Evolutionary conservation across 2,888 invertebrate species (phyloP), one percentile per base, ranked within the genome.

Genomic region (Archips crataeganus): DNA sequence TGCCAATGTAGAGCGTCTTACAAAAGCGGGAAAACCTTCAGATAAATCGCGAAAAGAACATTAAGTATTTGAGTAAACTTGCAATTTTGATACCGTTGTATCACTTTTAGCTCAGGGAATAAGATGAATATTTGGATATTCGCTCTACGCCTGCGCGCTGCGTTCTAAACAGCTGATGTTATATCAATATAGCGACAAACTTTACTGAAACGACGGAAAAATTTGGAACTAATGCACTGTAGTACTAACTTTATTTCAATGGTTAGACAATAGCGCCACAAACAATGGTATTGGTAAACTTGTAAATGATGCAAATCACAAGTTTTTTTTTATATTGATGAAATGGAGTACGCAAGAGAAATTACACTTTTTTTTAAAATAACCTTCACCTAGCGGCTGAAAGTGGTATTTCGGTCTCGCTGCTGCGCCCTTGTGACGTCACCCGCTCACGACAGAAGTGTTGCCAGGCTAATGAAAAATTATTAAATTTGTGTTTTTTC

Each of bases 321-420:
- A 54, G 36, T 23, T 47, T 71, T 42, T 42, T 72, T 57, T 57
- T 54, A n/a, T 69, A 39, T 23, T 63, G 54, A 39, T 60, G 3
- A 65, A 60, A 71, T 51, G 60, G 4, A 36, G 34, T 34, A 68
- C 63, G 59, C 63, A 61, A 74, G 66, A 42, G 60, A 36, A 42
- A 65, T 65, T 70, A 15, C 61, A 54, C 51, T 69, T 64, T 70
- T 65, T 70, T 74, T 57, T 63, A 39, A 45, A 42, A 63, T 89
- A 90, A 90, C 93, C 93, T 93, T 94, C 93, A 93, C 91, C 92
- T 91, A 90, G 89, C 90, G 81, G 81, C 92, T 91, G 90, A 93
- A 91, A 91, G 85, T 85, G 86, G 85, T 92, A 94, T 93, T 93
- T 93, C 87, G 87, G 91, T 82, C 49, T 34, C 65, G 59, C 68